Evolutionary conservation across 1,140 invertebrate genomes (phyloP), one percentile per base, ranked within the genome.

Genomic region (Melanaphis sacchari): DNA sequence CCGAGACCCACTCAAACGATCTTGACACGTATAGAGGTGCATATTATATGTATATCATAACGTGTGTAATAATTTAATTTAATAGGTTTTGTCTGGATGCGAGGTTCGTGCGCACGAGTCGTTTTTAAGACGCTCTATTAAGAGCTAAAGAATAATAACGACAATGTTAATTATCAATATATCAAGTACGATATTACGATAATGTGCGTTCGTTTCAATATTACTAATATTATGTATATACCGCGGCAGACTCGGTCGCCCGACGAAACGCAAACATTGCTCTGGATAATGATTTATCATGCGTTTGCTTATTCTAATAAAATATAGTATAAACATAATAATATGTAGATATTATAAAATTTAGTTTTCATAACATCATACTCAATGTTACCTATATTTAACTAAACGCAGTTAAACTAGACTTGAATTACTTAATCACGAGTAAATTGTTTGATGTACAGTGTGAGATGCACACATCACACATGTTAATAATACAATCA

Each of bases 91-190:
- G 22, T 82, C 91, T 82, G 91, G 18, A 7, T 38, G 36, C 3
- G n/a, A 21, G 31, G 7, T 11, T 76, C 31, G 84, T 31, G 40
- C 11, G 21, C n/a, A 76, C 40, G 38, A 76, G n/a, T 38, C 76
- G 41, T 81, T 76, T 49, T 84, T 82, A 82, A 92, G n/a, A 40
- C 31, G 31, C 8, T 92, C 52, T 59, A 84, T 40, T 88, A 52
- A 81, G 76, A 46, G 76, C 22, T 36, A 92, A n/a, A n/a, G 26
- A 59, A 54, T 54, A 90, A 90, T 90, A 90, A 90, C 18, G 26
- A 59, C 40, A 46, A 87, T 87, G 18, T 49, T 49, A 49, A 49
- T 46, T n/a, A 87, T 87, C 81, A 40, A 38, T 82, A 6, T 76
- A 76, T 76, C 59, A n/a, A 76, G 36, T 76, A n/a, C 15, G 31